Evolutionary conservation across 2,888 invertebrate genomes (phyloP).

Genomic region (Schizaphis graminum): DNA sequence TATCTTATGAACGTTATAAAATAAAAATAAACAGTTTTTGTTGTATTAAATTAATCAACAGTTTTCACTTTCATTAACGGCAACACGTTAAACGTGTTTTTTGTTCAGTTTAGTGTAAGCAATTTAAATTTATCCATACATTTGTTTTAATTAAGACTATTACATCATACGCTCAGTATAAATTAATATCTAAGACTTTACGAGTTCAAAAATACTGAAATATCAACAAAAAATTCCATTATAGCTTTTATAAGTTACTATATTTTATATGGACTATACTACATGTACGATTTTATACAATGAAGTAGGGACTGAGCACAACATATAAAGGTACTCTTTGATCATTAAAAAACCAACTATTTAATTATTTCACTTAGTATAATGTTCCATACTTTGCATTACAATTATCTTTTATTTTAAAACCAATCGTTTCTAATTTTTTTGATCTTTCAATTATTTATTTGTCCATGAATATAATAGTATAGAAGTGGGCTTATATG

Average conservation of each 20-base stretch:
- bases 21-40: not conserved
- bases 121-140: constrained; percentile 24
- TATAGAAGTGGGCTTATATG: not conserved
- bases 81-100: constrained; percentile 8
- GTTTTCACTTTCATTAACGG: constrained; percentile 16
- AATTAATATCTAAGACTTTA: not conserved
- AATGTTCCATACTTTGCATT: not conserved
- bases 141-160: not conserved
- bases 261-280: not conserved
- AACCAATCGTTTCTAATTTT: not conserved
- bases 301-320: not conserved
- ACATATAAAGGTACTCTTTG: not conserved
- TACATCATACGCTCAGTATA: not conserved
- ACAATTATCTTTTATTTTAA: not conserved
- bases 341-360: not conserved
- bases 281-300: not conserved
- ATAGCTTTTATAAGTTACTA: not conserved
- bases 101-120: not conserved
- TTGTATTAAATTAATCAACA: constrained; percentile 26
- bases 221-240: not conserved
- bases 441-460: not conserved
- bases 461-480: not conserved
- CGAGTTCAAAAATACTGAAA: not conserved
- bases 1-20: constrained; percentile 34
- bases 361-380: not conserved